phyloP scores from a whole-genome alignment of 2,888 invertebrate genomes.

The Lycia hirtaria region DNA sequence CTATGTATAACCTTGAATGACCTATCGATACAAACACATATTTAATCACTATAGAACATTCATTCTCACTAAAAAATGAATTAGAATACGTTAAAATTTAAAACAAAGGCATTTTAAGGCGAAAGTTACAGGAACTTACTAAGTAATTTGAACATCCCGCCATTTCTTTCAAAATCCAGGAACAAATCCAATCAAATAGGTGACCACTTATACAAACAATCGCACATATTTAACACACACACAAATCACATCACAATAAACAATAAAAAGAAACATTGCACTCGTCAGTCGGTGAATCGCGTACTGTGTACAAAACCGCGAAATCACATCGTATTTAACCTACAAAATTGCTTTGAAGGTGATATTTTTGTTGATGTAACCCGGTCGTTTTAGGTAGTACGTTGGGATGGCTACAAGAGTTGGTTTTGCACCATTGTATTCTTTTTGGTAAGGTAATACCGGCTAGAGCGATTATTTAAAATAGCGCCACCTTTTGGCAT shows the following conservation, averaged over 20 bases:
- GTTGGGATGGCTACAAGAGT: slow-evolving; percentile 45
- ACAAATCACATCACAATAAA: slow-evolving; percentile 54
- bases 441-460: slow-evolving; percentile 68
- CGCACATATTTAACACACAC: slow-evolving; percentile 32
- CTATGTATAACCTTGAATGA: slow-evolving; percentile 81
- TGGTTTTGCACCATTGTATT: slow-evolving; percentile 43
- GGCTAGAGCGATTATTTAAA: slow-evolving; percentile 34
- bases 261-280: slow-evolving; percentile 49
- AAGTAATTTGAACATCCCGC: slow-evolving; percentile 64
- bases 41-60: slow-evolving; percentile 25
- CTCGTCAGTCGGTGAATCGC: slow-evolving; percentile 58
- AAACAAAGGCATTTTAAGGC: background rate
- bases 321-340: slow-evolving; percentile 82
- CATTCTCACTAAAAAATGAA: slow-evolving; percentile 18
- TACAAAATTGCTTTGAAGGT: slow-evolving; percentile 85
- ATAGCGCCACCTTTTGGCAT: slow-evolving; percentile 71
- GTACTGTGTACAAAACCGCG: slow-evolving; percentile 76
- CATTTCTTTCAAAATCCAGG: slow-evolving; percentile 47
- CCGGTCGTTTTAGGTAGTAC: slow-evolving; percentile 51
- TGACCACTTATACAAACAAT: slow-evolving; percentile 37
- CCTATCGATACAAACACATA: slow-evolving; percentile 58
- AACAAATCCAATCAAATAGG: slow-evolving; percentile 46
- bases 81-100: background rate
- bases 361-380: slow-evolving; percentile 85
- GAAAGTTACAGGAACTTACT: slow-evolving; percentile 49